Conservation (phyloP, 2,113 vertebrate species). For the Apaloderma vittatum region DNA sequence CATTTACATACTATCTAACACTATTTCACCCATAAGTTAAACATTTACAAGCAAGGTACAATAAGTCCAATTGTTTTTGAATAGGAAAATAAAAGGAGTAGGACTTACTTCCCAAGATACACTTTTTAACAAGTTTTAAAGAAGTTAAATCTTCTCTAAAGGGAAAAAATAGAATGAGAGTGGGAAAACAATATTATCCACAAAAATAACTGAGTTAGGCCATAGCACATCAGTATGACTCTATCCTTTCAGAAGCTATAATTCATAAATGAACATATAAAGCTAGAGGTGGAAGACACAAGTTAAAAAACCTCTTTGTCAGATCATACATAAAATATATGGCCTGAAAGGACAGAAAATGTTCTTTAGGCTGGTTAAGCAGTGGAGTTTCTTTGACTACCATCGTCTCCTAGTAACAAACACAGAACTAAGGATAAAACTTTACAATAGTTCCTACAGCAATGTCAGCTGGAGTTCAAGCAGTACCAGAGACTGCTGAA, state of each 20-base stretch:
- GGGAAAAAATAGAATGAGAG: background rate
- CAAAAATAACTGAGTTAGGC: background rate
- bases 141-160: background rate
- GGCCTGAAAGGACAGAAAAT: background rate
- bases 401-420: background rate
- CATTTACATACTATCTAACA: background rate
- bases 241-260: background rate
- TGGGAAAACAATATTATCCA: background rate
- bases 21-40: background rate
- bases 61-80: background rate
- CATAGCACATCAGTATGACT: background rate
- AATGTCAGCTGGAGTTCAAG: constrained; percentile 8
- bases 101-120: background rate
- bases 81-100: background rate
- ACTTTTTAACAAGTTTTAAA: background rate
- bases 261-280: background rate
- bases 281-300: background rate
- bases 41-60: background rate
- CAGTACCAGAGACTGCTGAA: background rate
- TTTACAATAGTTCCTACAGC: background rate
- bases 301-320: background rate
- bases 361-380: background rate
- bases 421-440: background rate
- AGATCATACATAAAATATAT: background rate
- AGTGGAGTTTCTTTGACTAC: background rate